Evolutionary conservation across 2,888 invertebrate genomes (phyloP).

Genomic region (Flexamia atlantica): DNA sequence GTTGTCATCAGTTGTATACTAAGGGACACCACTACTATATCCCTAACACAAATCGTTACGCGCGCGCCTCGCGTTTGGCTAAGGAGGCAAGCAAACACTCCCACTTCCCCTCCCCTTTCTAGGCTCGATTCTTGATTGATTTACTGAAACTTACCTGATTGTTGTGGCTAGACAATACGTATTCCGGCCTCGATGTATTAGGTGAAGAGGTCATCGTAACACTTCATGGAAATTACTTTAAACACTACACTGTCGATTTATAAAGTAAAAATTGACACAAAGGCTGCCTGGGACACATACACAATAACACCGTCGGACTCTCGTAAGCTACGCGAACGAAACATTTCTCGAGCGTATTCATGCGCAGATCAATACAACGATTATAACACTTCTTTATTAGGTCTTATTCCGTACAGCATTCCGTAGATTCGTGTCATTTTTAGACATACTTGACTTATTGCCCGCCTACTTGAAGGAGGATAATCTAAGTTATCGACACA

Average conservation of each 20-base stretch:
- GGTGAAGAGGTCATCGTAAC: constrained; percentile 63
- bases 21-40: constrained; percentile 58
- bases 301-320: constrained; percentile 16
- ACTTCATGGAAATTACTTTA: constrained; percentile 15
- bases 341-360: constrained; percentile 33
- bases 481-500: not conserved
- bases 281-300: constrained; percentile 19
- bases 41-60: constrained; percentile 61
- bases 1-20: constrained; percentile 62
- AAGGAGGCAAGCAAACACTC: constrained; percentile 61
- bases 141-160: constrained; percentile 62
- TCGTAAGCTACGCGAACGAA: constrained; percentile 14
- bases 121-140: constrained; percentile 61
- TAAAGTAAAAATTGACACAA: not conserved
- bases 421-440: not conserved
- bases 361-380: constrained; percentile 61
- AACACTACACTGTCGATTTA: not conserved
- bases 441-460: not conserved
- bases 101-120: constrained; percentile 62
- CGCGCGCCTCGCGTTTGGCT: constrained; percentile 62
- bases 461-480: not conserved
- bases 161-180: constrained; percentile 58
- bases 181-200: constrained; percentile 61
- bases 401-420: not conserved
- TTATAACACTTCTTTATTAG: not conserved